Evolutionary conservation across 2,888 invertebrate genomes (phyloP).

Genomic region (Mactromeris polynyma): DNA sequence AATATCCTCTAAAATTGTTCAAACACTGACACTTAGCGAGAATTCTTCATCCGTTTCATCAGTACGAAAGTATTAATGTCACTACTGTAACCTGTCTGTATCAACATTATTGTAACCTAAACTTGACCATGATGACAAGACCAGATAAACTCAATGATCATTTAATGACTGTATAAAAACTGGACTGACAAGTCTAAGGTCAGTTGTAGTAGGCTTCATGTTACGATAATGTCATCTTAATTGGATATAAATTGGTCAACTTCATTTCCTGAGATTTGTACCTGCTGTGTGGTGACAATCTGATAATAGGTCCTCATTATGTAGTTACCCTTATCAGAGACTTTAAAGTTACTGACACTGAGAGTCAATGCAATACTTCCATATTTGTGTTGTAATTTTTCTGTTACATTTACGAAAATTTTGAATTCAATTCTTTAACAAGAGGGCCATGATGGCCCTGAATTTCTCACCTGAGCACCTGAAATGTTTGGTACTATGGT

Average conservation of each 20-base stretch:
- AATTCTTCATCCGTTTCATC: neutral
- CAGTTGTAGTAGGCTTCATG: neutral
- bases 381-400: too few relatives aligned
- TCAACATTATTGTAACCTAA: slow-evolving; percentile 11
- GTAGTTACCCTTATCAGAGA: slow-evolving; percentile 5
- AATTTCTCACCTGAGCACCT: too few relatives aligned
- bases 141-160: slow-evolving; percentile 20
- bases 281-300: neutral
- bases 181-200: slow-evolving; percentile 1
- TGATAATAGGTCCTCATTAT: neutral
- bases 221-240: slow-evolving; percentile 5
- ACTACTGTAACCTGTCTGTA: neutral
- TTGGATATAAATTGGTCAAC: slow-evolving; percentile 23
- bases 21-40: neutral
- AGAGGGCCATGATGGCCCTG: too few relatives aligned
- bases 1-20: too few relatives aligned
- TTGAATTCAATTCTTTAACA: too few relatives aligned
- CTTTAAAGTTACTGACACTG: too few relatives aligned
- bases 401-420: too few relatives aligned
- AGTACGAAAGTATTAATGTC: neutral
- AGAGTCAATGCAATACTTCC: too few relatives aligned
- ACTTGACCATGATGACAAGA: slow-evolving; percentile 6
- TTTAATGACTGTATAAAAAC: slow-evolving; percentile 14
- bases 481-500: too few relatives aligned
- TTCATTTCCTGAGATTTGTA: neutral